phyloP scores from a whole-genome alignment of 2,113 vertebrate species.

The Mellivora capensis region DNA sequence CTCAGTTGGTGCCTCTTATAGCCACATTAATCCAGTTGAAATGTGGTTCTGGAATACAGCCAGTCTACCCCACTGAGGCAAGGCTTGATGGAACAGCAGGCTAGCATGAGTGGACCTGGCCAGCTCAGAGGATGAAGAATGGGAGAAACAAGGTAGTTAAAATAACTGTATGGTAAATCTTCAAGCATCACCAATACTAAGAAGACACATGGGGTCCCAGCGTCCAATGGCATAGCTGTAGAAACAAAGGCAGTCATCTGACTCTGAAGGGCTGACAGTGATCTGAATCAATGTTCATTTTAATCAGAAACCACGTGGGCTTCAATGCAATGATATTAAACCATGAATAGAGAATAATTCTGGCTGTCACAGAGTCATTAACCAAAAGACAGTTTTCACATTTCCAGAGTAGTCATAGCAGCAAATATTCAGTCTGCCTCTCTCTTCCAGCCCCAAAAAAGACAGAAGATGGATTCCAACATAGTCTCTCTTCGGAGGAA shows the following conservation, averaged over 20 bases:
- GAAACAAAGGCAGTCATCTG: neutral
- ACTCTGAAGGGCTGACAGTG: neutral
- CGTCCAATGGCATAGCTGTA: neutral
- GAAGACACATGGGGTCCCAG: neutral
- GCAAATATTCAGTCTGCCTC: neutral
- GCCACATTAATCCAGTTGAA: conserved; percentile 57
- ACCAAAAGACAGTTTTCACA: neutral
- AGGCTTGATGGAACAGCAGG: neutral
- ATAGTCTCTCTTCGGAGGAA: neutral
- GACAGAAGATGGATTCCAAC: neutral
- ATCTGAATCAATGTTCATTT: neutral
- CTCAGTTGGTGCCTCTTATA: conserved; percentile 42
- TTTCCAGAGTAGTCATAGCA: neutral
- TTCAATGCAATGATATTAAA: neutral
- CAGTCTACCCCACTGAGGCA: conserved; percentile 34
- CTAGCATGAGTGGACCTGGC: neutral
- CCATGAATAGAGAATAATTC: neutral
- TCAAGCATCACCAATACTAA: neutral
- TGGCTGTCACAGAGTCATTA: neutral
- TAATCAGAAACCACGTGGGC: neutral
- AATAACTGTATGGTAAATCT: neutral
- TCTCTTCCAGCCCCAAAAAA: neutral
- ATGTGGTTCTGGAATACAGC: conserved; percentile 50
- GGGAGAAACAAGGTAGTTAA: neutral
- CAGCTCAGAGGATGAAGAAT: neutral